These are phyloP conservation scores for Macropis europaea DNA, from an alignment of 2,888 invertebrate species.

Conservation along the genomic window DNA sequence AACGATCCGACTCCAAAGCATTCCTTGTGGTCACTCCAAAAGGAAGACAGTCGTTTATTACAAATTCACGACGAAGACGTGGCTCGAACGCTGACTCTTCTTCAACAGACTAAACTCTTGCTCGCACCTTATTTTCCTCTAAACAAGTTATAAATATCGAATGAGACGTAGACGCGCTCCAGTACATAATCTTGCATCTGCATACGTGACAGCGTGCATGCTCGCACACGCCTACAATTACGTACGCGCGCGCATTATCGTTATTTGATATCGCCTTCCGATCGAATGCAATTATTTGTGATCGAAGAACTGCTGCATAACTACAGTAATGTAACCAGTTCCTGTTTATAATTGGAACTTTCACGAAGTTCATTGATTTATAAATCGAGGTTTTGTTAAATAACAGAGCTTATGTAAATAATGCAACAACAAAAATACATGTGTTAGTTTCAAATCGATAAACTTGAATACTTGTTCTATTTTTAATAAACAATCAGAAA, in stretches of 20 bases:
- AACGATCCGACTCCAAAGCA: constrained; percentile 16
- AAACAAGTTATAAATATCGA: constrained; percentile 59
- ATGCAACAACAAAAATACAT: too few relatives aligned
- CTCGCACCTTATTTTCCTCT: constrained; percentile 37
- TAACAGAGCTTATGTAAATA: too few relatives aligned
- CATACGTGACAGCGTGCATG: not conserved
- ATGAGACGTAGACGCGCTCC: constrained; percentile 8
- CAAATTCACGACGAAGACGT: constrained; percentile 26
- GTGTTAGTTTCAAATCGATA: too few relatives aligned
- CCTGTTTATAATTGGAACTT: too few relatives aligned
- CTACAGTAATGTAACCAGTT: too few relatives aligned
- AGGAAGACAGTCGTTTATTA: constrained; percentile 50
- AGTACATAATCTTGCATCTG: not conserved
- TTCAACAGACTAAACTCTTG: constrained; percentile 10
- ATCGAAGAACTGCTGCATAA: too few relatives aligned
- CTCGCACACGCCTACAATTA: not conserved
- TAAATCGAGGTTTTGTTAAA: too few relatives aligned
- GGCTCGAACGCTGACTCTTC: constrained; percentile 51
- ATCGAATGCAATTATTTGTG: not conserved
- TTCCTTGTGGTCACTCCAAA: constrained; percentile 16
- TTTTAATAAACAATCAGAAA: too few relatives aligned
- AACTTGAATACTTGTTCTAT: too few relatives aligned
- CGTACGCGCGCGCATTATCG: not conserved
- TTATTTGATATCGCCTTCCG: not conserved
- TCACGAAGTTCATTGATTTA: too few relatives aligned